phyloP scores from a whole-genome alignment of 2,888 invertebrate genomes.

The Plebejus anna region DNA sequence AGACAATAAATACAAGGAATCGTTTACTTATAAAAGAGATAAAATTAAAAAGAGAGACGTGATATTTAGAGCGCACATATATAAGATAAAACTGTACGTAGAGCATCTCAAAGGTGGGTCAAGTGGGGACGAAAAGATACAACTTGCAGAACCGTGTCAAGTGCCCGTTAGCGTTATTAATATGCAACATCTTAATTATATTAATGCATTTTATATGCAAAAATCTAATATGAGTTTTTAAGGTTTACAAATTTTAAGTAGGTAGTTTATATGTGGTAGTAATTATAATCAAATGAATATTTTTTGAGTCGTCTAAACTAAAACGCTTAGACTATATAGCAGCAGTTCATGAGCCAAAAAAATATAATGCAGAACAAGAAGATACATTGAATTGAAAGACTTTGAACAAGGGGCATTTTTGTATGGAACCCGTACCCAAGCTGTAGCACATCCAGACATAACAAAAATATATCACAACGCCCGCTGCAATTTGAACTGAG shows the following conservation, averaged over 20 bases:
- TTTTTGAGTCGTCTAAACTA: too few relatives aligned
- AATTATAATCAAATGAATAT: too few relatives aligned
- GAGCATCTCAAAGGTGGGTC: slow-evolving; percentile 34
- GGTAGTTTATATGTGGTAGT: too few relatives aligned
- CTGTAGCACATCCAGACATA: too few relatives aligned
- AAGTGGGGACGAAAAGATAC: slow-evolving; percentile 31
- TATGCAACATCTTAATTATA: slow-evolving; percentile 12
- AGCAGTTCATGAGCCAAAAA: too few relatives aligned
- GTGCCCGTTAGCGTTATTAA: slow-evolving; percentile 1
- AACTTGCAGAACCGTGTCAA: slow-evolving; percentile 21
- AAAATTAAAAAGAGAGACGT: not conserved
- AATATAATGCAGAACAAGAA: too few relatives aligned
- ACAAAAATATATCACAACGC: too few relatives aligned
- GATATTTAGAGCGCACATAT: not conserved
- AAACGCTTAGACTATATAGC: too few relatives aligned
- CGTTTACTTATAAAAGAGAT: not conserved
- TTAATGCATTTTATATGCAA: not conserved
- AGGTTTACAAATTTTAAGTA: not conserved
- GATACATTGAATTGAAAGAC: too few relatives aligned
- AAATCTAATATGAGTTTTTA: not conserved
- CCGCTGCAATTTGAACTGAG: too few relatives aligned
- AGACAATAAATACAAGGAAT: not conserved
- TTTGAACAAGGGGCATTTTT: too few relatives aligned
- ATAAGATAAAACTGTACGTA: slow-evolving; percentile 6
- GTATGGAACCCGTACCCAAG: too few relatives aligned